Evolutionary conservation across 2,888 invertebrate species (phyloP), one percentile per base, ranked within the genome.

Genomic region (Abrostola tripartita): DNA sequence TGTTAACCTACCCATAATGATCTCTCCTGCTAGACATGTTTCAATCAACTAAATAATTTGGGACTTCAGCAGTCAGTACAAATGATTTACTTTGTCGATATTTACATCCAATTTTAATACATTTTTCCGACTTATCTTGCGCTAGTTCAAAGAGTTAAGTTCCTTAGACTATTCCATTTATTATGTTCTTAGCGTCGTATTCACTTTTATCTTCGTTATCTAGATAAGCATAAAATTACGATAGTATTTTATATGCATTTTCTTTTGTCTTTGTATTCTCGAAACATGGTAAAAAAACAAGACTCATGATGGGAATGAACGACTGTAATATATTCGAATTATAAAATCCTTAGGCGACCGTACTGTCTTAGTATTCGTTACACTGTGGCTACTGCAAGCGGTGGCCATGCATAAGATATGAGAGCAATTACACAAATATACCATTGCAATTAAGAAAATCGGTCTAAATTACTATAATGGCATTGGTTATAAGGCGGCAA

Each of bases 161-260:
- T 24, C 24, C 4, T 24, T 24, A 24, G n/a, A n/a, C n/a, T n/a
- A n/a, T n/a, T n/a, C n/a, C n/a, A n/a, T n/a, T n/a, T n/a, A n/a
- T n/a, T n/a, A n/a, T n/a, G n/a, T n/a, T n/a, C n/a, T n/a, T n/a
- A n/a, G n/a, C n/a, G n/a, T n/a, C n/a, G n/a, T n/a, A n/a, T n/a
- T n/a, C n/a, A n/a, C n/a, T n/a, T n/a, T n/a, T n/a, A n/a, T 24
- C 24, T 1, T 24, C 37, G 49, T 8, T 8, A 35, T 37, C n/a
- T 37, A 47, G 24, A 10, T 37, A 35, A 35, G 38, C 44, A 12
- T 35, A 6, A 37, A 9, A 12, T 24, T 37, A 0, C 5, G 6
- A 11, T 37, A 11, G 40, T 37, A n/a, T 52, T 65, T 58, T 38
- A 50, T 56, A 56, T 50, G 65, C 54, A 58, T 58, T 14, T 24